These are phyloP conservation scores for Pseudococcus longispinus DNA, from an alignment of 2,888 invertebrate genomes.

Conservation along the genomic window DNA sequence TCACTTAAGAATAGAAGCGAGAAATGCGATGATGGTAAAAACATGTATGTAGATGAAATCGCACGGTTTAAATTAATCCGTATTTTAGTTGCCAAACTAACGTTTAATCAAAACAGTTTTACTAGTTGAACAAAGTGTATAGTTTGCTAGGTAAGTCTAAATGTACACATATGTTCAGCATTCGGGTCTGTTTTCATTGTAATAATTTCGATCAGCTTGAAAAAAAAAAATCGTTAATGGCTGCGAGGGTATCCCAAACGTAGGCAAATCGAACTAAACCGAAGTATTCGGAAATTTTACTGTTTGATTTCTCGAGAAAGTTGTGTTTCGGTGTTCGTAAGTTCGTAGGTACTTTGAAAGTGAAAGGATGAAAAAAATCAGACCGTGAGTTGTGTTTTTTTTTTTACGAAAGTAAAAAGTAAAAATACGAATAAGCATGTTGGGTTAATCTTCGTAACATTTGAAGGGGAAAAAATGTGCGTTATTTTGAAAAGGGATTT, in stretches of 20 bases:
- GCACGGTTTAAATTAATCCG: constrained; percentile 11
- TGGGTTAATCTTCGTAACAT: neutral
- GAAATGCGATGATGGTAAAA: neutral
- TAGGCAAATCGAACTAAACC: neutral
- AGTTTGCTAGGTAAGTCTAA: neutral
- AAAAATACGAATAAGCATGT: neutral
- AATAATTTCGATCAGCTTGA: neutral
- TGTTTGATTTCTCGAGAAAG: neutral
- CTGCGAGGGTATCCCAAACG: neutral
- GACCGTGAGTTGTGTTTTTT: too few species aligned
- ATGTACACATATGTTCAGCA: neutral
- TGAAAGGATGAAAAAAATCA: too few species aligned
- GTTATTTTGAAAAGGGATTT: constrained; percentile 1
- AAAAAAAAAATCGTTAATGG: neutral
- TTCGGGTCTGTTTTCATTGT: neutral
- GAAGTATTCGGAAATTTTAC: too few species aligned
- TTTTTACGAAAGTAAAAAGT: neutral
- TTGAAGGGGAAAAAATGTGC: neutral
- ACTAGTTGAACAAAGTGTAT: neutral
- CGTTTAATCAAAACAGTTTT: constrained; percentile 18
- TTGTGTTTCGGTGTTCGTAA: neutral
- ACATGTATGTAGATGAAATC: constrained; percentile 1
- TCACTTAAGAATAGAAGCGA: neutral
- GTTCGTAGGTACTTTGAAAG: too few species aligned
- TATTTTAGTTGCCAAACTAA: neutral